phyloP scores from a whole-genome alignment of 2,888 invertebrate species.

The Bellardia pandia region DNA sequence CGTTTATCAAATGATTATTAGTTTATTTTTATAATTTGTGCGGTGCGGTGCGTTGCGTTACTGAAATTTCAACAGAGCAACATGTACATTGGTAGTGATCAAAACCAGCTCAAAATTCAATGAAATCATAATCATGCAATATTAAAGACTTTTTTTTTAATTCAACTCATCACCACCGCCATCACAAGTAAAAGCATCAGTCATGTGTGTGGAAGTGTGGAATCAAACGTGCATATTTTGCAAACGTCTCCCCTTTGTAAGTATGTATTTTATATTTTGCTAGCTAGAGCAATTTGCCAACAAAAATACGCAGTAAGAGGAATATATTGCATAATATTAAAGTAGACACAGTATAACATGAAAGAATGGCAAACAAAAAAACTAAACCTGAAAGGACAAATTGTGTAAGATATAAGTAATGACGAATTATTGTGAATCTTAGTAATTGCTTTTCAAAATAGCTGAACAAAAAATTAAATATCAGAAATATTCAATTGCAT shows the following conservation, averaged over 20 bases:
- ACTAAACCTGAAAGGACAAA: too few species aligned
- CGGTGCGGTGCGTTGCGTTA: neutral
- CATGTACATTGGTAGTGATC: neutral
- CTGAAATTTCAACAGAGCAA: neutral
- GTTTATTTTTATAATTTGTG: conserved; percentile 4
- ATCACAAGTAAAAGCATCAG: neutral
- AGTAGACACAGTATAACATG: too few species aligned
- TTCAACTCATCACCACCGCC: neutral
- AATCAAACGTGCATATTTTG: neutral
- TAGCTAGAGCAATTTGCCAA: neutral
- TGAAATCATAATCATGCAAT: conserved; percentile 27
- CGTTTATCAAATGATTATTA: conserved; percentile 6
- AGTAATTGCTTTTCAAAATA: too few species aligned
- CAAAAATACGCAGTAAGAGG: neutral
- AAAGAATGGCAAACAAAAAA: too few species aligned
- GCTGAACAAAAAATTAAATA: too few species aligned
- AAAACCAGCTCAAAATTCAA: neutral
- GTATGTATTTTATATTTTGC: neutral
- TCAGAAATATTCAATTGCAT: too few species aligned
- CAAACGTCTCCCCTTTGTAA: neutral
- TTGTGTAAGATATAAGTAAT: too few species aligned
- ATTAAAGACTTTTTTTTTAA: neutral
- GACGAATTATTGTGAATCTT: too few species aligned
- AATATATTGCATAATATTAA: too few species aligned
- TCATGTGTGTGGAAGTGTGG: neutral